These are phyloP conservation scores for Brachionus rubens DNA, from an alignment of 1,140 invertebrate species.

Conservation along the genomic window DNA sequence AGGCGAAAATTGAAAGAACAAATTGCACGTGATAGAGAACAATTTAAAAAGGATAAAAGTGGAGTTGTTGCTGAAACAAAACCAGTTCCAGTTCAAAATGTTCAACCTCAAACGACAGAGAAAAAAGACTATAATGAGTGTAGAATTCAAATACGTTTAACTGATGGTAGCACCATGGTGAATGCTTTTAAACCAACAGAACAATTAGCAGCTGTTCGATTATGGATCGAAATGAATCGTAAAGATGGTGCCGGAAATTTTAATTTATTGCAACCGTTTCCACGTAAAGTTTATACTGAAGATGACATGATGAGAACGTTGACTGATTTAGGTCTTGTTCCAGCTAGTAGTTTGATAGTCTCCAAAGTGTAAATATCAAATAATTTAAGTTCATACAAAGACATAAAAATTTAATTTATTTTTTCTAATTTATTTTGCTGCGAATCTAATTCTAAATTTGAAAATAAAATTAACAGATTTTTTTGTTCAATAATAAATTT, in stretches of 20 bases:
- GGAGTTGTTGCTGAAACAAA: not conserved
- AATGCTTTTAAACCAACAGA: constrained; percentile 11
- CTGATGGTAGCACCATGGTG: constrained; percentile 23
- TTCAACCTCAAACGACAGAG: not conserved
- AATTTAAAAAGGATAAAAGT: constrained; percentile 5
- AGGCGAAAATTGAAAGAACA: constrained; percentile 38
- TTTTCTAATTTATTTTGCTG: not conserved
- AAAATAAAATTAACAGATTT: too few species aligned
- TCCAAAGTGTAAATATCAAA: not conserved
- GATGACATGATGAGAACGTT: constrained; percentile 35
- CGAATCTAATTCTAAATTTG: too few species aligned
- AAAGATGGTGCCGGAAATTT: not conserved
- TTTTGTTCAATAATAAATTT: too few species aligned
- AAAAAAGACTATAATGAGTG: constrained; percentile 43
- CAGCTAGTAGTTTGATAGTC: constrained; percentile 8
- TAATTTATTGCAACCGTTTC: constrained; percentile 44
- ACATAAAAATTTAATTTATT: not conserved
- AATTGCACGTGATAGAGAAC: constrained; percentile 41
- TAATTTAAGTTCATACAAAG: not conserved
- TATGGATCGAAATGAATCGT: constrained; percentile 40
- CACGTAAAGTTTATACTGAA: constrained; percentile 34
- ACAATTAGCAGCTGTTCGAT: not conserved
- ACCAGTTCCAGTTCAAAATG: not conserved
- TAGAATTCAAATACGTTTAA: constrained; percentile 27
- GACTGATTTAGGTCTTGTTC: constrained; percentile 37